Conservation (phyloP, 37 sponge, comb jelly and placozoan genomes). For the Bolinopsis microptera region DNA sequence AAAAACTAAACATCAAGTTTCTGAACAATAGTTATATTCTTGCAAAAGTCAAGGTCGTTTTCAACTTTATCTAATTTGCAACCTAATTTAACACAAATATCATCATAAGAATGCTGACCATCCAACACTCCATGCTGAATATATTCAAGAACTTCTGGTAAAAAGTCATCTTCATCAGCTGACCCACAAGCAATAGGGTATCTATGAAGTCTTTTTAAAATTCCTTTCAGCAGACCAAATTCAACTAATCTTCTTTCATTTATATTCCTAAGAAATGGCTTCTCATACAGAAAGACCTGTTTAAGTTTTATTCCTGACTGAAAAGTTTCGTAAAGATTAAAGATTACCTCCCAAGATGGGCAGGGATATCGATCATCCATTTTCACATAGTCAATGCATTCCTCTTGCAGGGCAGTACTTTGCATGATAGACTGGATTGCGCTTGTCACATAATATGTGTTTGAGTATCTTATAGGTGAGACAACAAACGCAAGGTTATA, state of each 20-base stretch:
- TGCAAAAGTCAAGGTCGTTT: conserved; percentile 30
- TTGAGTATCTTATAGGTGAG: conserved; percentile 52
- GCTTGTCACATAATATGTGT: conserved; percentile 46
- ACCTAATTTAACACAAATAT: conserved; percentile 37
- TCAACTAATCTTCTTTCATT: conserved; percentile 60
- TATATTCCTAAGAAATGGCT: conserved; percentile 36
- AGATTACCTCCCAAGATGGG: conserved; percentile 30
- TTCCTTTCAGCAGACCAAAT: conserved; percentile 43
- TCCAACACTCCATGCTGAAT: not conserved
- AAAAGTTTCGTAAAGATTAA: conserved; percentile 53
- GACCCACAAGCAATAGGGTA: conserved; percentile 7
- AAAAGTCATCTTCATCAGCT: not conserved
- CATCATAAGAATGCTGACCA: conserved; percentile 66
- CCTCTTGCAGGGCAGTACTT: not conserved
- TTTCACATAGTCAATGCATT: conserved; percentile 35
- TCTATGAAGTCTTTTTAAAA: conserved; percentile 34
- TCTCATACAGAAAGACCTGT: conserved; percentile 10
- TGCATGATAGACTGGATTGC: not conserved
- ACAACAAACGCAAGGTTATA: conserved; percentile 17
- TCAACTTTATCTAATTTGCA: conserved; percentile 64
- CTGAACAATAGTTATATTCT: conserved; percentile 14
- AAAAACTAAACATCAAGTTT: conserved; percentile 38
- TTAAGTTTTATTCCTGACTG: conserved; percentile 59
- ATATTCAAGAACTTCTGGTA: not conserved
- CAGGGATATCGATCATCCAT: not conserved